Evolutionary conservation across 2,113 vertebrate species (phyloP).

Genomic region (Lanius ludovicianus): DNA sequence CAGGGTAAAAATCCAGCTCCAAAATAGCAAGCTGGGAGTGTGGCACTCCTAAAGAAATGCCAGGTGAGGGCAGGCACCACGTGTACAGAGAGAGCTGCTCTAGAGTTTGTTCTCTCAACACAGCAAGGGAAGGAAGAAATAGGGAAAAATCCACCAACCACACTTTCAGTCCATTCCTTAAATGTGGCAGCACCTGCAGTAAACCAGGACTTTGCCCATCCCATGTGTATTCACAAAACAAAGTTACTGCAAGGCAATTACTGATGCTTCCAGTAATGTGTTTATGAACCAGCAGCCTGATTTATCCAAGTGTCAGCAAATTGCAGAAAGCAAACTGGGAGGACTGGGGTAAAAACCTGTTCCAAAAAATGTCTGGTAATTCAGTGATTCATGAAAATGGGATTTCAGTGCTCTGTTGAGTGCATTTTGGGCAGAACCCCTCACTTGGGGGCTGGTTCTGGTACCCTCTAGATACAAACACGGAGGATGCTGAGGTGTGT

Average conservation of each 20-base stretch:
- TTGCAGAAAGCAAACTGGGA: neutral
- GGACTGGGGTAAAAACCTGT: neutral
- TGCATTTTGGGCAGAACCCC: neutral
- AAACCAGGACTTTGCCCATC: neutral
- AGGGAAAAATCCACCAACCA: neutral
- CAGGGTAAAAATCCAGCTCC: neutral
- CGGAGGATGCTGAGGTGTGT: neutral
- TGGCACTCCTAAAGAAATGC: neutral
- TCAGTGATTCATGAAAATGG: neutral
- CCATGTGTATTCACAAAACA: rapidly evolving
- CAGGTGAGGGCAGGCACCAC: neutral
- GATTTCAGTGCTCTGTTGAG: neutral
- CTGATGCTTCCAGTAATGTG: neutral
- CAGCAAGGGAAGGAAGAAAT: neutral
- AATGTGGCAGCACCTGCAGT: neutral
- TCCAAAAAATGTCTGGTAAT: neutral
- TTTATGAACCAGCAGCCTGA: neutral
- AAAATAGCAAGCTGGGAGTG: neutral
- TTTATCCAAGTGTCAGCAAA: neutral
- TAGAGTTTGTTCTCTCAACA: neutral
- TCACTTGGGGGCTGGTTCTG: neutral
- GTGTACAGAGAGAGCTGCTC: neutral
- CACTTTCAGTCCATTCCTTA: rapidly evolving
- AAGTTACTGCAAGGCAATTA: neutral
- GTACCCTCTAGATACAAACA: neutral